phyloP scores from a whole-genome alignment of 1,140 invertebrate genomes.

The Stegodyphus dumicola region DNA sequence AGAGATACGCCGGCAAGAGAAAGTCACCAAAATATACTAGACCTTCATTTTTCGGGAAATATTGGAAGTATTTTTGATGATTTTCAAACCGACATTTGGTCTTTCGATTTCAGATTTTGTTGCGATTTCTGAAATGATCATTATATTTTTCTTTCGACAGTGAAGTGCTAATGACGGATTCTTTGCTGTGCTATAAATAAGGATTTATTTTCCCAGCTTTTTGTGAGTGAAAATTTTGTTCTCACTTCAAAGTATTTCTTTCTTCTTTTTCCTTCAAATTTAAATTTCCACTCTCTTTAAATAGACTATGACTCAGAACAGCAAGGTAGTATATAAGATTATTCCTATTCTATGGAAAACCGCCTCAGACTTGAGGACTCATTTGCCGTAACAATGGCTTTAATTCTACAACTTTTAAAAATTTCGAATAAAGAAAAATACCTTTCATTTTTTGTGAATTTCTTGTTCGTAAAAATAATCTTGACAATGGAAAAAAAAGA shows the following conservation, averaged over 20 bases:
- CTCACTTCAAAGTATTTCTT: background rate
- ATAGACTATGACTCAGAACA: too few species aligned
- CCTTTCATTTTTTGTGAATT: too few species aligned
- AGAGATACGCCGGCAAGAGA: slow-evolving; percentile 33
- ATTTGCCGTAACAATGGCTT: too few species aligned
- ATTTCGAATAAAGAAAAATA: too few species aligned
- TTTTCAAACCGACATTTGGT: slow-evolving; percentile 55
- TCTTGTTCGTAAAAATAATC: too few species aligned
- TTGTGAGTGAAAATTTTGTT: too few species aligned
- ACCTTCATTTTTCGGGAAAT: slow-evolving; percentile 11
- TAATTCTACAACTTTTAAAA: too few species aligned
- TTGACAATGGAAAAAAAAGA: too few species aligned
- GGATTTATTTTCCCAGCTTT: slow-evolving; percentile 25
- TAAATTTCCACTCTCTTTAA: too few species aligned
- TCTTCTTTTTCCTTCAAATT: background rate
- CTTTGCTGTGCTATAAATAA: slow-evolving; percentile 42
- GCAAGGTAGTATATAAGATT: too few species aligned
- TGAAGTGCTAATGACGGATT: slow-evolving; percentile 47
- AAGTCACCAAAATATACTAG: slow-evolving; percentile 15
- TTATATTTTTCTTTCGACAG: slow-evolving; percentile 27
- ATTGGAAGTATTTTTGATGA: slow-evolving; percentile 54
- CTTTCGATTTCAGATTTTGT: slow-evolving; percentile 47
- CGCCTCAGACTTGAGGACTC: too few species aligned
- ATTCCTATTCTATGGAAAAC: too few species aligned
- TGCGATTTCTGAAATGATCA: slow-evolving; percentile 49